Evolutionary conservation across 1,140 invertebrate genomes (phyloP).

Genomic region (Drosophila pseudoobscura): DNA sequence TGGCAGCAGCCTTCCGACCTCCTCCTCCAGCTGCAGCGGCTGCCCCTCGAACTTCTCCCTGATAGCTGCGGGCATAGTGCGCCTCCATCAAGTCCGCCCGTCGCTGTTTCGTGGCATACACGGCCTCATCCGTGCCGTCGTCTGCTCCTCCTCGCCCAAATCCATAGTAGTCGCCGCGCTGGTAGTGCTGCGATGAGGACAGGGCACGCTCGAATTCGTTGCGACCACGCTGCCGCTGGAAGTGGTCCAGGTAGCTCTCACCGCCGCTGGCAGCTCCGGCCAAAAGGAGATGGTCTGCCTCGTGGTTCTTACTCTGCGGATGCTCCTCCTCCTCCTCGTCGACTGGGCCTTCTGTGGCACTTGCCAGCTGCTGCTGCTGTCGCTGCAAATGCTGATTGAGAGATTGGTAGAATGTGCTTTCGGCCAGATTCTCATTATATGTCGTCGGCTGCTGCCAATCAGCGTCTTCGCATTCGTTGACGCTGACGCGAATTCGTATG

Average conservation of each 20-base stretch:
- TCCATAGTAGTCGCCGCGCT: constrained; percentile 56
- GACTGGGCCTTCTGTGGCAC: background rate
- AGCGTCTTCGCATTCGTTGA: constrained; percentile 65
- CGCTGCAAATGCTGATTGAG: constrained; percentile 80
- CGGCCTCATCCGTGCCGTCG: constrained; percentile 22
- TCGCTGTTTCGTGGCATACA: constrained; percentile 49
- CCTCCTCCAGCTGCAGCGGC: background rate
- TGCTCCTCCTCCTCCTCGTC: constrained; percentile 12
- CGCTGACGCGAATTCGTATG: constrained; percentile 69
- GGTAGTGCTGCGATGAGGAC: constrained; percentile 18
- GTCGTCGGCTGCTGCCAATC: constrained; percentile 67
- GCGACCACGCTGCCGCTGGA: constrained; percentile 60
- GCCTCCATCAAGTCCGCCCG: constrained; percentile 63
- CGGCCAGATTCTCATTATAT: constrained; percentile 81
- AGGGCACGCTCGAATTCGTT: constrained; percentile 44
- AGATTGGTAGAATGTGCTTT: constrained; percentile 81
- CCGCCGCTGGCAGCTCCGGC: constrained; percentile 24
- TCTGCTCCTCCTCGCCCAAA: constrained; percentile 39
- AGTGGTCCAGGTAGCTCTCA: constrained; percentile 77
- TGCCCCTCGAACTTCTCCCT: constrained; percentile 6
- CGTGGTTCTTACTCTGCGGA: too few species aligned
- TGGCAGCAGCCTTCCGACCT: background rate
- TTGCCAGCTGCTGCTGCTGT: constrained; percentile 45
- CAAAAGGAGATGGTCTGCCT: constrained; percentile 16
- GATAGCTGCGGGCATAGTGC: constrained; percentile 62